These are phyloP conservation scores for Cerastis rubricosa DNA, from an alignment of 2,888 invertebrate genomes.

Conservation along the genomic window DNA sequence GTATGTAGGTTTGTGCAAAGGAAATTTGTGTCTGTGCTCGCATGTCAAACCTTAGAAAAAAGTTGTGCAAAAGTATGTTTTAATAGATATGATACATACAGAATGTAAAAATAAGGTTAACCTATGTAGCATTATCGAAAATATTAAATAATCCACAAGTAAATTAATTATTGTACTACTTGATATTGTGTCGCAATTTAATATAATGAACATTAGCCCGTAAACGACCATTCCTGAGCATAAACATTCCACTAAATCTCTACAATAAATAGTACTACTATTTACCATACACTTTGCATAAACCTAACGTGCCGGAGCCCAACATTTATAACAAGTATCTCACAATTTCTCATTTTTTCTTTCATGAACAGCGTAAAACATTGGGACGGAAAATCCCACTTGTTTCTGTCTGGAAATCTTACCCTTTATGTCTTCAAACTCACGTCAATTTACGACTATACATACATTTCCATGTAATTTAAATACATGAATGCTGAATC, in stretches of 20 bases:
- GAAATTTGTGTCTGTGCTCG: background rate
- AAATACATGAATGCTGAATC: slow-evolving; percentile 47
- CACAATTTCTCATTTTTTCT: slow-evolving; percentile 46
- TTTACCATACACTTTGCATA: slow-evolving; percentile 50
- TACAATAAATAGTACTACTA: slow-evolving; percentile 36
- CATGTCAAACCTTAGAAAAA: background rate
- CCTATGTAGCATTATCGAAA: background rate
- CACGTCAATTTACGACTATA: slow-evolving; percentile 39
- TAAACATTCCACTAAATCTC: slow-evolving; percentile 34
- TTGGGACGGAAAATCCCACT: slow-evolving; percentile 14
- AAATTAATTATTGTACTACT: background rate
- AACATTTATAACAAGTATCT: slow-evolving; percentile 51
- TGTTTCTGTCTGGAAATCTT: slow-evolving; percentile 16
- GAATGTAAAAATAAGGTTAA: background rate
- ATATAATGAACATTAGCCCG: slow-evolving; percentile 1
- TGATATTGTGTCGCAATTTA: slow-evolving; percentile 5
- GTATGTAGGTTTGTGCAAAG: background rate
- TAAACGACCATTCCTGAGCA: slow-evolving; percentile 28
- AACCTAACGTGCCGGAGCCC: slow-evolving; percentile 26
- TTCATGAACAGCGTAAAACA: slow-evolving; percentile 33
- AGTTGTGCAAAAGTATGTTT: background rate
- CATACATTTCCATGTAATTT: slow-evolving; percentile 50
- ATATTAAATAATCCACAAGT: background rate
- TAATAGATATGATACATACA: background rate
- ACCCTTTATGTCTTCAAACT: slow-evolving; percentile 31